Evolutionary conservation across 1,140 invertebrate genomes (phyloP), one percentile per base, ranked within the genome.

Genomic region (Daktulosphaira vitifoliae): DNA sequence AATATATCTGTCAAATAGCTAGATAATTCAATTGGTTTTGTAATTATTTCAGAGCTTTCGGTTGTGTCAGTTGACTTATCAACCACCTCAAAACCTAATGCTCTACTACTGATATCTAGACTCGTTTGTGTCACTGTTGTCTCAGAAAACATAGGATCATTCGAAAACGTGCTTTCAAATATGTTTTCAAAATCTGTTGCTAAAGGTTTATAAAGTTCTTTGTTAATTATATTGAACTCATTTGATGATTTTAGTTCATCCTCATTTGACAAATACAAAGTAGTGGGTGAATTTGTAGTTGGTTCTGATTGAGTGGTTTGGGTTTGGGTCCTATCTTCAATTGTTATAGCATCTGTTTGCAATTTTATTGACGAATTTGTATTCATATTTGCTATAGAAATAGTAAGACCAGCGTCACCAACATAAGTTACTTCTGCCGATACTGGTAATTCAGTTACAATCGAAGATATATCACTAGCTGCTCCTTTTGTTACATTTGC

Each of bases 301-400:
- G 44, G 46, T 20, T 62, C 56, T n/a, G 46, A 20, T 15, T 38
- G 42, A 8, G 7, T 62, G n/a, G 18, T 29, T 9, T 62, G 1
- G 8, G 56, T 38, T 46, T 46, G 42, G 13, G 56, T 62, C 15
- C 44, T 39, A 4, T 46, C 29, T 11, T 62, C 56, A 15, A 62
- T 39, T 2, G 46, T 6, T 23, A 62, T 62, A 1, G n/a, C 46
- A 16, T 22, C 42, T 2, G 42, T 46, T 2, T 62, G 56, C 15
- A 16, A 62, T 22, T 62, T 62, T 39, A 46, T 62, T 3, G 56
- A 25, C 46, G 15, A 1, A 62, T 62, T 62, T 2, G 56, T 62
- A 2, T 46, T 62, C 11, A 37, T 22, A 20, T 62, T 39, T 6
- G 46, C 29, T 18, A 46, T 62, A 1, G 56, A 62, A 2, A 62